These are phyloP conservation scores for Lasioglossum calceatum DNA, from an alignment of 2,888 invertebrate genomes.

Conservation along the genomic window DNA sequence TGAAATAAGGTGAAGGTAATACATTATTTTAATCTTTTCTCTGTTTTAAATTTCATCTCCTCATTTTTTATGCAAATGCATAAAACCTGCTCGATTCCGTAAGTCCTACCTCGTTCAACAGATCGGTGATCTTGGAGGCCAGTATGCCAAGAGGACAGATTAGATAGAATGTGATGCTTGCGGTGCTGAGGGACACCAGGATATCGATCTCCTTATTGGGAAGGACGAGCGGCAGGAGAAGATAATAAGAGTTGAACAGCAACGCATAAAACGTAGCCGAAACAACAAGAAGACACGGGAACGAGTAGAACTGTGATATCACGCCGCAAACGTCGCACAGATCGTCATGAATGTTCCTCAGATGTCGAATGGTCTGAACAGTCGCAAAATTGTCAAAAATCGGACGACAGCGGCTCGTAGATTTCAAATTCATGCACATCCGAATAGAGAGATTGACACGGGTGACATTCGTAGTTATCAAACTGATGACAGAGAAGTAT, in stretches of 20 bases:
- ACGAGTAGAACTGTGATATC: conserved; percentile 63
- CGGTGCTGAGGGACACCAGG: not conserved
- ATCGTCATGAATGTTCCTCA: conserved; percentile 51
- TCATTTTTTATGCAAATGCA: too few relatives aligned
- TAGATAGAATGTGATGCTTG: conserved; percentile 18
- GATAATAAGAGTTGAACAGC: conserved; percentile 60
- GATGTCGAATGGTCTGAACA: conserved; percentile 36
- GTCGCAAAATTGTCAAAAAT: conserved; percentile 24
- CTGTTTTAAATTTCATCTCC: too few relatives aligned
- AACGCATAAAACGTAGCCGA: conserved; percentile 38
- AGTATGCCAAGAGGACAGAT: conserved; percentile 49
- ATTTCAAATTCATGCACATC: not conserved
- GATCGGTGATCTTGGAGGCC: conserved; percentile 42
- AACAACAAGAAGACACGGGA: conserved; percentile 51
- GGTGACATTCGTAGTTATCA: conserved; percentile 42
- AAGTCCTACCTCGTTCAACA: conserved; percentile 55
- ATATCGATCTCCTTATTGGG: not conserved
- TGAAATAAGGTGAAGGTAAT: too few relatives aligned
- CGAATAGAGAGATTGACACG: conserved; percentile 54
- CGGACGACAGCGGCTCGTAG: conserved; percentile 19
- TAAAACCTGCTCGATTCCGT: too few relatives aligned
- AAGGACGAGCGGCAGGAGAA: conserved; percentile 21
- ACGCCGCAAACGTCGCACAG: conserved; percentile 59
- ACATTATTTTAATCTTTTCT: too few relatives aligned
- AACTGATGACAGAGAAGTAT: conserved; percentile 54